Evolutionary conservation across 2,113 vertebrate genomes (phyloP).

Genomic region (Chlamydotis undulata): DNA sequence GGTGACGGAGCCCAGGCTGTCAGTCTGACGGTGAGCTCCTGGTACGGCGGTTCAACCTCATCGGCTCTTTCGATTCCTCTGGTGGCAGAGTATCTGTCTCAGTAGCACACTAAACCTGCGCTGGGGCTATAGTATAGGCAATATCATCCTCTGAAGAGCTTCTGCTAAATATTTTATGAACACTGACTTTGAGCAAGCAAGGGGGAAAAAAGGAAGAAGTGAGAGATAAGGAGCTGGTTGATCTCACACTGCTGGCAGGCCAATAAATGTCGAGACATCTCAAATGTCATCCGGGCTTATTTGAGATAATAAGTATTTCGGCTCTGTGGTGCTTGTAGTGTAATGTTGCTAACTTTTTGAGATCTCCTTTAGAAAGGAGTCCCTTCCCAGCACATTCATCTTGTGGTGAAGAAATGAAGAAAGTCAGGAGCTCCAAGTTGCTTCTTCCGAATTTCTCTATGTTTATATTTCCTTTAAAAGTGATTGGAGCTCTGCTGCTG

Average conservation of each 20-base stretch:
- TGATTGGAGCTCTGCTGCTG: slow-evolving; percentile 49
- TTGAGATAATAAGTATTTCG: slow-evolving; percentile 56
- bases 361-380: neutral
- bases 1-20: neutral
- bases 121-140: slow-evolving; percentile 19
- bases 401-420: neutral
- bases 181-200: slow-evolving; percentile 25
- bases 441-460: neutral
- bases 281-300: slow-evolving; percentile 48
- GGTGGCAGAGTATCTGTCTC: slow-evolving; percentile 34
- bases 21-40: neutral
- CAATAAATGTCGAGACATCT: slow-evolving; percentile 51
- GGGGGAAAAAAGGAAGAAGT: neutral
- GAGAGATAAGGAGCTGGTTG: slow-evolving; percentile 24
- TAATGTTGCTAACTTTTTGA: slow-evolving; percentile 34
- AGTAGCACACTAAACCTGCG: neutral
- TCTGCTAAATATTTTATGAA: slow-evolving; percentile 67
- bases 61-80: slow-evolving; percentile 30
- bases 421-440: neutral
- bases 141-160: slow-evolving; percentile 49
- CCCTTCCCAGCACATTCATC: neutral
- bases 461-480: slow-evolving; percentile 46
- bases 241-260: slow-evolving; percentile 37
- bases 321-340: neutral
- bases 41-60: neutral